These are phyloP conservation scores for Harpalus rubripes DNA, from an alignment of 2,888 invertebrate species.

Conservation along the genomic window DNA sequence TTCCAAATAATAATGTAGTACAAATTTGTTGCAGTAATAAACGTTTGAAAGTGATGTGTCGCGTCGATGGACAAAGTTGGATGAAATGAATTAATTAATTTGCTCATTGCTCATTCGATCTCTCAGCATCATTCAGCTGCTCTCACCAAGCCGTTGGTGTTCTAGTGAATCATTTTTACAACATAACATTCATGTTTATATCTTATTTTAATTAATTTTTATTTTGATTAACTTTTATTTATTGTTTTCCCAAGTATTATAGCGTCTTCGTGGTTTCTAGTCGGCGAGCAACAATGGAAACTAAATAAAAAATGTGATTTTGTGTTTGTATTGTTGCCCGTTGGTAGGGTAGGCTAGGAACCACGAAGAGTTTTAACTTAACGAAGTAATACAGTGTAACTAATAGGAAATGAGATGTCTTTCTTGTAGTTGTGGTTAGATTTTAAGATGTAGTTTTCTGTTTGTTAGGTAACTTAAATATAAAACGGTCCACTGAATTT, in stretches of 20 bases:
- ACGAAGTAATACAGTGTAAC: conserved; percentile 43
- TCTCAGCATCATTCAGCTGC: conserved; percentile 13
- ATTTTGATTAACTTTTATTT: conserved; percentile 30
- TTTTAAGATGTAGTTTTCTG: conserved; percentile 61
- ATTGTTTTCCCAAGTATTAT: conserved; percentile 49
- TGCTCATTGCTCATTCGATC: conserved; percentile 53
- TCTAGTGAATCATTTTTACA: conserved; percentile 50
- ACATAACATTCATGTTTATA: conserved; percentile 51
- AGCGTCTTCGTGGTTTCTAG: conserved; percentile 42
- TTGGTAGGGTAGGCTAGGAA: conserved; percentile 6
- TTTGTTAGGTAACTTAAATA: conserved; percentile 59
- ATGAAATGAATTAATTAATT: background rate
- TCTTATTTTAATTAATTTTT: conserved; percentile 31
- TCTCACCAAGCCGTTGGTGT: conserved; percentile 25
- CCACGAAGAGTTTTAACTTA: conserved; percentile 35
- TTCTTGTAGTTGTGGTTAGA: conserved; percentile 63
- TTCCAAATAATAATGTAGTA: background rate
- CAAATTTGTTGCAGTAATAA: conserved; percentile 4
- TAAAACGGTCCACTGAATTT: conserved; percentile 67
- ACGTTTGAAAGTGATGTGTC: background rate
- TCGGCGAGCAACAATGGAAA: conserved; percentile 40
- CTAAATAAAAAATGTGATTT: background rate
- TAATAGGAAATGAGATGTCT: conserved; percentile 49
- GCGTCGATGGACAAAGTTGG: conserved; percentile 33
- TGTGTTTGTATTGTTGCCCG: conserved; percentile 41